Evolutionary conservation across 2,113 vertebrate species (phyloP), one percentile per base, ranked within the genome.

Genomic region (Psilopogon haemacephalus): DNA sequence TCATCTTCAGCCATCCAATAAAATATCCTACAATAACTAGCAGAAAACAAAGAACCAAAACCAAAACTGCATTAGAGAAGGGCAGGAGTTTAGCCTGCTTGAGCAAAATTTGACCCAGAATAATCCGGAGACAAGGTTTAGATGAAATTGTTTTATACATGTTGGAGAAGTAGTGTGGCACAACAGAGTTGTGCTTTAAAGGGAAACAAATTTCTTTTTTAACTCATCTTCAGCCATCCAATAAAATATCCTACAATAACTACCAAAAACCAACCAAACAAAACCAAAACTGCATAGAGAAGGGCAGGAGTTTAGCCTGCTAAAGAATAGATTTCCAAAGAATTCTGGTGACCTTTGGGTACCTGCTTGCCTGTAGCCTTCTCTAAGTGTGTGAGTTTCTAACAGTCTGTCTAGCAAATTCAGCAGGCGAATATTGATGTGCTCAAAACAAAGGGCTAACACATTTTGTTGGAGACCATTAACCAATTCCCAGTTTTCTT

Each of bases 401-500:
- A 86, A 56, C 35, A 56, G 27, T 58, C 42, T 92, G 80, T 69
- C 21, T 81, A 54, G 73, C 27, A 81, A 95, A 88, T 90, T 93
- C 75, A 84, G 50, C 90, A 95, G 95, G 76, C 90, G 76, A 44
- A 80, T 91, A 93, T 81, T 92, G 94, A 67, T 78, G 86, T 88
- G 83, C 20, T 88, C 97, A 95, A 96, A 86, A 94, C 78, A 95
- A 86, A 94, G 88, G 88, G 74, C 86, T 97, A 79, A 71, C 95
- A 40, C 85, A 68, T 90, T 80, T 97, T 97, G 93, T 97, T 97
- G 94, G 96, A 97, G 92, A 96, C 92, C 94, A 97, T 98, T 98
- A 98, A 98, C 97, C 97, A 92, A 98, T 98, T 98, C 98, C 98
- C 96, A 98, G 98, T 99, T 98, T 99, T 98, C 98, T 98, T 98